Evolutionary conservation across 2,888 invertebrate genomes (phyloP).

Genomic region (Papilio protenor): DNA sequence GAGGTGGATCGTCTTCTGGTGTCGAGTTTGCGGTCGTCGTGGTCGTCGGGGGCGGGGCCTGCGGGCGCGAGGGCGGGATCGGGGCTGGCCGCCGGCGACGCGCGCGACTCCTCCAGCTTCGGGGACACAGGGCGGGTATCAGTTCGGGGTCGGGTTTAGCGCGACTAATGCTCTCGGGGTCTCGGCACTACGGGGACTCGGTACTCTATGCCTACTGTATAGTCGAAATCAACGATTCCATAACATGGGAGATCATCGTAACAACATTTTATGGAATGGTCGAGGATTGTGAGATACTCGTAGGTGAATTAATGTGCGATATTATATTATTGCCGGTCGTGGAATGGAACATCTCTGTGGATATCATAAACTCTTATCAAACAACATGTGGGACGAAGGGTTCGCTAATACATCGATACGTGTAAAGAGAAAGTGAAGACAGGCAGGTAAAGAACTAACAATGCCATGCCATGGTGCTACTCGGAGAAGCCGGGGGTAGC

Average conservation of each 20-base stretch:
- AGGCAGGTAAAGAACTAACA: slow-evolving; percentile 69
- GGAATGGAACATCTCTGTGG: slow-evolving; percentile 24
- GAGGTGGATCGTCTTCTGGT: slow-evolving; percentile 86
- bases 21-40: slow-evolving; percentile 69
- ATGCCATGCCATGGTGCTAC: slow-evolving; percentile 76
- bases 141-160: slow-evolving; percentile 62
- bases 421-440: slow-evolving; percentile 60
- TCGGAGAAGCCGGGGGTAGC: slow-evolving; percentile 67
- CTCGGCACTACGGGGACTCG: slow-evolving; percentile 29
- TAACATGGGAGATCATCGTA: not conserved
- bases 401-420: slow-evolving; percentile 48
- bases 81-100: slow-evolving; percentile 53
- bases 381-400: slow-evolving; percentile 14
- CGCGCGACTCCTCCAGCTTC: slow-evolving; percentile 70
- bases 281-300: slow-evolving; percentile 23
- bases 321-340: not conserved
- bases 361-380: slow-evolving; percentile 13
- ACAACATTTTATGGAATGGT: slow-evolving; percentile 31
- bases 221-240: slow-evolving; percentile 30
- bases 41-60: slow-evolving; percentile 58
- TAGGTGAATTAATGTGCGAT: slow-evolving; percentile 14
- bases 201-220: slow-evolving; percentile 26
- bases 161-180: slow-evolving; percentile 42
- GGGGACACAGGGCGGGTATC: slow-evolving; percentile 69
- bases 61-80: slow-evolving; percentile 38